Base-by-base conservation (phyloP, 2,888 invertebrate species). In the Lasioglossum calceatum region DNA sequence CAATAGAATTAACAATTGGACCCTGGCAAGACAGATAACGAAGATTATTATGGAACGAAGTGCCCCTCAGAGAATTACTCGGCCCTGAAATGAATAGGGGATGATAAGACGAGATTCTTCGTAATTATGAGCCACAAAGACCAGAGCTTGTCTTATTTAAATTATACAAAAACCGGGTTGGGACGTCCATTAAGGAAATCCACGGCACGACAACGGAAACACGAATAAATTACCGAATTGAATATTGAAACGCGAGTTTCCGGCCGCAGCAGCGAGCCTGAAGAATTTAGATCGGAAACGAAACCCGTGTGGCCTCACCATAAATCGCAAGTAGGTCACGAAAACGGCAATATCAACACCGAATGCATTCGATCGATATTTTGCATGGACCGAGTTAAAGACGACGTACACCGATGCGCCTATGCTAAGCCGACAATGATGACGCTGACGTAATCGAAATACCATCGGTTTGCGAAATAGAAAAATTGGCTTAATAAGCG, bases 401-500 rank as follows among this genome's bases (percentile, higher is more conserved):
- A 58, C 12, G 23, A 54, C 39, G n/a, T 36, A 12, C n/a, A 4
- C 19, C 19, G 58, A 42, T 67, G 47, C 8, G 12, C 27, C 64
- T 64, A 47, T 42, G 39, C 79, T 64, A 58, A 61, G 77, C 44
- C 39, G n/a, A 14, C 27, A 8, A 77, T 61, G 50, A 74, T 4
- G 36, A 27, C 7, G 73, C 67, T 74, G 79, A 80, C 80, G 85
- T 44, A 23, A 27, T 10, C 36, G n/a, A 64, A 32, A 32, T 32
- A 42, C 54, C 67, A 47, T 32, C 74, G 70, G 54, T 80, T 54
- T 39, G 36, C 42, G 77, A 36, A 77, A 81, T 32, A 32, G 77
- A 77, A 64, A 80, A 77, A 85, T 71, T 61, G 32, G 36, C 71
- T 75, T 75, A 61, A 77, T 36, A 77, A 77, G 77, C 67, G 39